Evolutionary conservation across 2,113 vertebrate genomes (phyloP), one percentile per base, ranked within the genome.

Genomic region (Hypanus sabinus): DNA sequence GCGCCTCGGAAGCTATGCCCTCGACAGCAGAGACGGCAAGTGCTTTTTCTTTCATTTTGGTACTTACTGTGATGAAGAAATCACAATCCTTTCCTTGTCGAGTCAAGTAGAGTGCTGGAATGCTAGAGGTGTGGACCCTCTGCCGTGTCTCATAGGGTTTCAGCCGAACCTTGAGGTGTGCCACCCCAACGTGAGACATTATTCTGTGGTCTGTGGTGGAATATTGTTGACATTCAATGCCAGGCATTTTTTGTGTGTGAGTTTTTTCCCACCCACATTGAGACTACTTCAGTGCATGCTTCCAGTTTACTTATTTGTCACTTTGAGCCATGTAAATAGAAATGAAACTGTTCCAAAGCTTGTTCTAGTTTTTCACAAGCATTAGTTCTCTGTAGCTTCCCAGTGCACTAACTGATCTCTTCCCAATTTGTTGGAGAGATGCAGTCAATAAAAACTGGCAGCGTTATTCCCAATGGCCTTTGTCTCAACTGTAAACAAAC

Each of bases 1-100:
- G 94, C 96, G 98, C 94, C 97, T 98, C 87, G 98, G 98, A 0
- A 97, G 96, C 94, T 99, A 98, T 38, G 83, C 95, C 95, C 98
- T 97, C 55, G 36, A 97, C 76, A 95, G 96, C 93, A 94, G 94
- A 36, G 97, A 97, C 71, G 98, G 98, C 99, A 94, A 97, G 97
- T 0, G 46, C 57, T 36, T 27, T 20, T 14, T 46, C 62, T 27
- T 60, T 55, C 36, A 30, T 6, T 36, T 46, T 18, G 20, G 36
- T 24, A 65, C 20, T 46, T 7, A 65, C 46, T 24, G 46, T 46
- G 88, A 16, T n/a, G 62, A 91, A 12, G 65, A 62, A 70, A 38
- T 57, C 55, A 2, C 11, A n/a, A 11, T 55, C 12, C 27, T 60
- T n/a, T 60, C 55, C 83, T 57, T 60, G 27, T 60, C 55, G 57